Percentiles rank a stretch among this genome's conserved stretches.
phyloP scores from a whole-genome alignment of 2,888 invertebrate species.

The Poecilobothrus nobilitatus region DNA sequence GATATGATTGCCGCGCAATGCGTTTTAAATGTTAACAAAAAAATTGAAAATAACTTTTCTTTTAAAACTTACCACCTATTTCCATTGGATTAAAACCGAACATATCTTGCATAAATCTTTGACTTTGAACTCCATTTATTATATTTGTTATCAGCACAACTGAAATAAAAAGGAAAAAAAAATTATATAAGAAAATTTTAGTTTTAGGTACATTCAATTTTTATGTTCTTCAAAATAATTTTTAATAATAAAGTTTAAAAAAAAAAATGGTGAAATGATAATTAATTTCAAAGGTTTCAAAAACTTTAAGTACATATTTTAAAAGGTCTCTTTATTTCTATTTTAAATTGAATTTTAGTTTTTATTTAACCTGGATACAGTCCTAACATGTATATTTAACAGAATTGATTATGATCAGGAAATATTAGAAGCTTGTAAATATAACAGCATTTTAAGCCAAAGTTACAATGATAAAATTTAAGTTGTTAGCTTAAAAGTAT shows the following conservation, averaged over 20 bases:
- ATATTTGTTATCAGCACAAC: not conserved
- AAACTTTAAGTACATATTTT: not conserved
- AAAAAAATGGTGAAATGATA: not conserved
- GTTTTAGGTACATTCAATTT: too few species aligned
- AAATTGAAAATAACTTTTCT: not conserved
- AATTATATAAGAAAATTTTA: not conserved
- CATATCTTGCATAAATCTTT: slow-evolving; percentile 1
- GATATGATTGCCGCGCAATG: slow-evolving; percentile 29
- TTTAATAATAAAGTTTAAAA: too few species aligned
- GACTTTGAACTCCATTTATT: not conserved
- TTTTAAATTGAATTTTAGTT: too few species aligned
- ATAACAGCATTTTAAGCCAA: too few species aligned
- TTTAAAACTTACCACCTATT: not conserved
- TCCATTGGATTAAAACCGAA: slow-evolving; percentile 7
- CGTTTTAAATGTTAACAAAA: not conserved
- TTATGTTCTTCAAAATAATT: too few species aligned
- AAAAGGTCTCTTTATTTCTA: too few species aligned
- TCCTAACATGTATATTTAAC: too few species aligned
- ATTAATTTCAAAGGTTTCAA: not conserved
- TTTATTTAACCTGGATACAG: too few species aligned
- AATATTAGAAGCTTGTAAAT: too few species aligned
- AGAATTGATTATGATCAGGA: too few species aligned
- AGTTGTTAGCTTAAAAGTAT: too few species aligned
- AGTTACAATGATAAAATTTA: too few species aligned
- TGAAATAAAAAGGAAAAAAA: not conserved